A percentile compares a stretch with the other conserved stretches of the same genome.
phyloP scores from a whole-genome alignment of 2,797 vertebrate genomes.

The Distichodus sexfasciatus region DNA sequence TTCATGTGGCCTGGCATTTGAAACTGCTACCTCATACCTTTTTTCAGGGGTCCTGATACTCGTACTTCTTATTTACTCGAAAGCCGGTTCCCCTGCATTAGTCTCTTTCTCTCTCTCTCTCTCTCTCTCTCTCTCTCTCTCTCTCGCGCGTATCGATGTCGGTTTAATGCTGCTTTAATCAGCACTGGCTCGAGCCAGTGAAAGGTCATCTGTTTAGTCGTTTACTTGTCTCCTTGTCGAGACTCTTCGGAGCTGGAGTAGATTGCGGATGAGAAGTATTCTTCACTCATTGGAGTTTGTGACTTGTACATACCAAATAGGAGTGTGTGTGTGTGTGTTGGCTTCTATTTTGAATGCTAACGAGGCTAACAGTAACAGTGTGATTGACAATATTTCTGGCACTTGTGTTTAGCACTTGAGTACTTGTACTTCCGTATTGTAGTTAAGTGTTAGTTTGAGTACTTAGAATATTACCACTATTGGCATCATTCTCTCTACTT shows the following conservation, averaged over 20 bases:
- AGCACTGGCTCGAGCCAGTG: background rate
- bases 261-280: constrained; percentile 13
- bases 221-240: background rate
- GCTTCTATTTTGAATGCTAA: background rate
- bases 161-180: constrained; percentile 15
- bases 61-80: background rate
- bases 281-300: constrained; percentile 1
- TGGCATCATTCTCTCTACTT: too few species aligned
- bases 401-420: too few species aligned
- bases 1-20: background rate
- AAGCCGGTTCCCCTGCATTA: background rate
- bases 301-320: constrained; percentile 14
- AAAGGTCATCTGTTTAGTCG: constrained; percentile 19
- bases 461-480: too few species aligned
- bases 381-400: too few species aligned
- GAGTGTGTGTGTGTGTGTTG: background rate
- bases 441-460: too few species aligned
- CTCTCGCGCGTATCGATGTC: background rate
- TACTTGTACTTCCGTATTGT: too few species aligned
- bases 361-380: background rate
- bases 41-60: too few species aligned
- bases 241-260: background rate
- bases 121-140: too few species aligned
- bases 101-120: background rate
- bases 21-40: background rate